A percentile compares a stretch with the other conserved stretches of the same genome.
These are phyloP conservation scores for Helobdella robusta DNA, from an alignment of 2,888 invertebrate species.

Conservation along the genomic window DNA sequence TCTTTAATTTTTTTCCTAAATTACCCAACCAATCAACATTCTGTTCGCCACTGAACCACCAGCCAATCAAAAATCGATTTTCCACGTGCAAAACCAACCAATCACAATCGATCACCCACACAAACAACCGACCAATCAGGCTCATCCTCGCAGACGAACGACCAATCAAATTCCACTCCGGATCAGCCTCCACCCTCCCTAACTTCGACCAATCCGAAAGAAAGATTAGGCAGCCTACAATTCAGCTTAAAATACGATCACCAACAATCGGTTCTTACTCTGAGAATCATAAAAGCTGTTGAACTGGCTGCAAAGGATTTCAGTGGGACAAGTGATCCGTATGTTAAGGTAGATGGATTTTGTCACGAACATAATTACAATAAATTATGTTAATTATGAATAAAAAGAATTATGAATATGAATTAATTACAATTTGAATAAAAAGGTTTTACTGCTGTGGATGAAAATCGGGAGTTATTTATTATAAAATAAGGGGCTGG, in stretches of 20 bases:
- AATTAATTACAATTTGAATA: neutral
- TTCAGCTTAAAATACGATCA: conserved; percentile 39
- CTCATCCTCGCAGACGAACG: neutral
- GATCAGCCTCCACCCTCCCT: neutral
- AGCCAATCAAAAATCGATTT: neutral
- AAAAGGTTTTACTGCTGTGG: neutral
- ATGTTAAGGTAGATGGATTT: conserved; percentile 48
- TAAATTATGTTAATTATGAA: too few species aligned
- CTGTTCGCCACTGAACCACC: neutral
- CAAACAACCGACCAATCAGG: conserved; percentile 2
- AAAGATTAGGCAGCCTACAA: conserved; percentile 39
- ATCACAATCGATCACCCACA: conserved; percentile 20
- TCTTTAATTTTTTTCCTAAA: too few species aligned
- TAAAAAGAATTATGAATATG: too few species aligned
- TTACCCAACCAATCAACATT: neutral
- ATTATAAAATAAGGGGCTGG: neutral
- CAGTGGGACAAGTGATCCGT: conserved; percentile 48
- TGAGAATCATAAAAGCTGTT: conserved; percentile 44
- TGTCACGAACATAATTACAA: too few species aligned
- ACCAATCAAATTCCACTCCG: neutral
- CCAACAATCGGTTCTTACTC: conserved; percentile 39
- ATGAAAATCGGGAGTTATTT: neutral
- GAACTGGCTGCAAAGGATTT: conserved; percentile 48
- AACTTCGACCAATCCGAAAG: conserved; percentile 1
- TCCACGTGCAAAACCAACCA: neutral